A percentile compares a stretch with the other conserved stretches of the same genome.
Evolutionary conservation across 2,113 vertebrate species (phyloP).

Genomic region (Tragelaphus strepsiceros): DNA sequence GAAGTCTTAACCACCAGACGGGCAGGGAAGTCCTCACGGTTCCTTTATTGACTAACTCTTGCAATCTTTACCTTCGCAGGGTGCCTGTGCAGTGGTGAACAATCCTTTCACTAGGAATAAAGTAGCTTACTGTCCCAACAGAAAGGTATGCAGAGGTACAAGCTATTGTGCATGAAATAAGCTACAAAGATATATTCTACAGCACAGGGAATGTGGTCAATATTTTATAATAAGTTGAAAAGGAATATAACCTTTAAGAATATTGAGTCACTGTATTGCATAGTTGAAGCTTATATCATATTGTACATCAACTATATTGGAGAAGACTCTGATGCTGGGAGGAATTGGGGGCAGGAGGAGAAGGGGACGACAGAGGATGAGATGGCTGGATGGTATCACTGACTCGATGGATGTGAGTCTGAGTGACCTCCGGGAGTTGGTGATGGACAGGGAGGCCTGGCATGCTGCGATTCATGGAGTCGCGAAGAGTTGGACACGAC

Average conservation of each 20-base stretch:
- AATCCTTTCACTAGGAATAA: neutral
- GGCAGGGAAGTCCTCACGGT: neutral
- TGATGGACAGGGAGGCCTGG: too few species aligned
- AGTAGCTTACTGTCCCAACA: neutral
- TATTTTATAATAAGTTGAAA: neutral
- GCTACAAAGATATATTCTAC: neutral
- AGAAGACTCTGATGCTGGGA: too few species aligned
- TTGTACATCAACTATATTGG: neutral
- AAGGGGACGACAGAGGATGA: too few species aligned
- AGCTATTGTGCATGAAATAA: neutral
- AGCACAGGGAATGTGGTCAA: neutral
- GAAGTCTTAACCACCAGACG: neutral
- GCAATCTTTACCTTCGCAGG: fast-evolving
- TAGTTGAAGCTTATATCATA: neutral
- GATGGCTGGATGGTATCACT: too few species aligned
- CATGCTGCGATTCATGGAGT: too few species aligned
- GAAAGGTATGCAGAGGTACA: neutral
- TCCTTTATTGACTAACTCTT: neutral
- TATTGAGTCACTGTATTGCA: neutral
- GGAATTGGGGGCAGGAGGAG: too few species aligned
- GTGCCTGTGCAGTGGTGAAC: neutral
- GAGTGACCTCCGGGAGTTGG: too few species aligned
- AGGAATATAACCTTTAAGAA: neutral
- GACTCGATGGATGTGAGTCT: too few species aligned
- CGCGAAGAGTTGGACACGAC: too few species aligned